Conservation (phyloP, 2,888 invertebrate genomes). For the Drosophila birchii region DNA sequence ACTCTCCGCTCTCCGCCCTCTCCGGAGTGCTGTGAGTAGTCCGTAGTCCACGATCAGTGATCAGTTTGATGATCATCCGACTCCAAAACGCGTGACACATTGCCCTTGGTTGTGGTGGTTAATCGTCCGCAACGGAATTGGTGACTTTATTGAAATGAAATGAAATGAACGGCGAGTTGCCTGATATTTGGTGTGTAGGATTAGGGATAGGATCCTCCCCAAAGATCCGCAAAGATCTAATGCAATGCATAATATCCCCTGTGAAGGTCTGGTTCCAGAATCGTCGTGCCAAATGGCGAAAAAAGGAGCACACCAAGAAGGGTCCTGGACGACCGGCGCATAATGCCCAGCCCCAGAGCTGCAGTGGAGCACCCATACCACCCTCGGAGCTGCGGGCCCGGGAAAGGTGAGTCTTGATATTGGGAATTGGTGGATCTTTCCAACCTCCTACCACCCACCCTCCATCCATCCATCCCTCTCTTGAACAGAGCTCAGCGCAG, state of each 20-base stretch:
- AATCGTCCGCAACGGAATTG: constrained; percentile 28
- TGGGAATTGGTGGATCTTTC: background rate
- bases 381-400: constrained; percentile 93
- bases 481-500: constrained; percentile 89
- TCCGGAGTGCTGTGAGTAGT: background rate
- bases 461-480: no score
- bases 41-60: background rate
- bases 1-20: background rate
- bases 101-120: constrained; percentile 24
- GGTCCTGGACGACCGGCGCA: constrained; percentile 98
- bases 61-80: background rate
- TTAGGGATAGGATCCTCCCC: no score
- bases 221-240: background rate
- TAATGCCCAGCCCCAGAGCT: constrained; percentile 98
- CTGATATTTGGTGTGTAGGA: constrained; percentile 3
- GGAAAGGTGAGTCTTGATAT: constrained; percentile 87
- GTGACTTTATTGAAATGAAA: constrained; percentile 36
- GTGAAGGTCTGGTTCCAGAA: constrained; percentile 99
- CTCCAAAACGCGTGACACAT: constrained; percentile 19
- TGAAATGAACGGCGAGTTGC: background rate
- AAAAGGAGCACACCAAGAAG: constrained; percentile 99
- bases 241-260: background rate
- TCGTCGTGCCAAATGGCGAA: constrained; percentile 98
- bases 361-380: constrained; percentile 97
- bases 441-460: no score